Evolutionary conservation across 1,140 invertebrate genomes (phyloP).

Genomic region (Drosophila sechellia): DNA sequence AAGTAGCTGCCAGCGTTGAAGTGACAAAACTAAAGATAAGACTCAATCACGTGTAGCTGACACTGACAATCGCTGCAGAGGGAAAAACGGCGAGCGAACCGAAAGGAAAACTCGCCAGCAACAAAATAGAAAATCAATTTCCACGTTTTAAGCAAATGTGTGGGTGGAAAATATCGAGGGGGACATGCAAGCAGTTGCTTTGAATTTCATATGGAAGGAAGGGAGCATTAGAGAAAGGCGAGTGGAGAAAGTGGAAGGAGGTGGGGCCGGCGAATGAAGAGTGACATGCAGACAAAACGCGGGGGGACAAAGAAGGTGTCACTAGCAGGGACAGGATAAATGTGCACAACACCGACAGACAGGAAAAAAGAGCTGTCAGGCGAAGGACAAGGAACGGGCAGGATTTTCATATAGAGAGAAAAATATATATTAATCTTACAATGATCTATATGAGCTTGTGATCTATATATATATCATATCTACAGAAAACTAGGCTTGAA

Average conservation of each 20-base stretch:
- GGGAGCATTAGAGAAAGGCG: conserved; percentile 22
- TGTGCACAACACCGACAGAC: conserved; percentile 76
- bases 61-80: conserved; percentile 62
- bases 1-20: conserved; percentile 80
- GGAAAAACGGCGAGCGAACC: conserved; percentile 8
- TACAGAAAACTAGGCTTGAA: no score
- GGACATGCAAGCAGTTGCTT: conserved; percentile 74
- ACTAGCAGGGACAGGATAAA: conserved; percentile 81
- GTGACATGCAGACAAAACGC: conserved; percentile 75
- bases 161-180: neutral
- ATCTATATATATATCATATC: no score
- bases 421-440: neutral
- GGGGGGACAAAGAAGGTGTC: conserved; percentile 78
- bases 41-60: conserved; percentile 81
- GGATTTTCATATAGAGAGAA: conserved; percentile 1
- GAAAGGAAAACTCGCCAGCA: conserved; percentile 47
- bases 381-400: conserved; percentile 6
- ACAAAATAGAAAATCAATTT: conserved; percentile 83
- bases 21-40: conserved; percentile 83
- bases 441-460: neutral
- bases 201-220: conserved; percentile 67
- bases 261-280: conserved; percentile 64
- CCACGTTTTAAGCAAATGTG: conserved; percentile 68
- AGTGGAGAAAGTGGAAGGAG: neutral
- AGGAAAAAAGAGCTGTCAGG: conserved; percentile 75